Evolutionary conservation across 1,140 invertebrate genomes (phyloP), one percentile per base, ranked within the genome.

Genomic region (Kradibia gibbosae): DNA sequence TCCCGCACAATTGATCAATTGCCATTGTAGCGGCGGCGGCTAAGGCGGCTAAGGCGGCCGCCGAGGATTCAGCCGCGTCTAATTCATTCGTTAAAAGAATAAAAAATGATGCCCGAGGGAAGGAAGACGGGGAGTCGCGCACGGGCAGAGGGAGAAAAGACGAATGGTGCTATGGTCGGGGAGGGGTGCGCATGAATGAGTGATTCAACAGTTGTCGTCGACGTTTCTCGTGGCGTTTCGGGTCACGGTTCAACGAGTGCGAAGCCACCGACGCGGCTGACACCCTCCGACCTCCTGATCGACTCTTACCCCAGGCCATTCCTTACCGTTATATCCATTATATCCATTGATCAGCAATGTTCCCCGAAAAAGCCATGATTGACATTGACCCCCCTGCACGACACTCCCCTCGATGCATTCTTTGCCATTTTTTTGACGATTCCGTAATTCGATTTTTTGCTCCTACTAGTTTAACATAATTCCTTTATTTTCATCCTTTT

Each of bases 191-290:
- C n/a, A 81, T 85, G 86, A 88, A 87, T 88, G 89, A 83, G 76
- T 89, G 89, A 91, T 86, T 90, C 88, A 89, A 83, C 85, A 82
- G 60, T 82, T 17, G 15, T 78, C 82, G 86, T 36, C 39, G 28
- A 3, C 39, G 31, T 81, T 83, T 84, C 82, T 82, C n/a, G n/a
- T n/a, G n/a, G 82, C 83, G 84, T 86, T 85, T 84, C 83, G 82
- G 87, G 88, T 90, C 87, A 89, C 78, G 85, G 87, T 85, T 89
- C 87, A 91, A 89, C 87, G 87, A 86, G 78, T 86, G 86, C 86
- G 89, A 89, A 84, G 84, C 84, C 80, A 74, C 73, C n/a, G 42
- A 25, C n/a, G 34, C n/a, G 50, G 22, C 1, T 71, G 8, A 48
- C 20, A 11, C 25, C 17, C 15, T 1, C 8, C 25, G 50, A 20